phyloP scores from a whole-genome alignment of 2,113 vertebrate genomes.

The Stegastes partitus region DNA sequence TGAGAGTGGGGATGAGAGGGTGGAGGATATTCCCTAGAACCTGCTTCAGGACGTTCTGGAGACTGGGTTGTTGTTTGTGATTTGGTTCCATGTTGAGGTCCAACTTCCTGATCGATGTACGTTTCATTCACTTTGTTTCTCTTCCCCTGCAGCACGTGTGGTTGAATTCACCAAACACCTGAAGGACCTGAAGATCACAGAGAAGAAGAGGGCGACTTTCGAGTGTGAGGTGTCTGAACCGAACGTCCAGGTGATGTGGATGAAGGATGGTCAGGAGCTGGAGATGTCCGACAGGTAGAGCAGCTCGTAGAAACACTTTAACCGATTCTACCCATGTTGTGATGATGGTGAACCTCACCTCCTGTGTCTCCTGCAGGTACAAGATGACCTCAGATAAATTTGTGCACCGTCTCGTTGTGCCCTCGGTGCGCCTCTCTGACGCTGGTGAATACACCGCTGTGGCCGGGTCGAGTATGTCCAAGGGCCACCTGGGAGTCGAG shows the following conservation, averaged over 20 bases:
- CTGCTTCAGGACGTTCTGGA: background rate
- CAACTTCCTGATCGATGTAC: too few relatives aligned
- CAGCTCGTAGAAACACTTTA: constrained; percentile 4
- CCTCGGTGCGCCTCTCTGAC: constrained; percentile 91
- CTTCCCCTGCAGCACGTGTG: constrained; percentile 88
- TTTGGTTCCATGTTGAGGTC: too few relatives aligned
- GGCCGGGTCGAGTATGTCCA: constrained; percentile 94
- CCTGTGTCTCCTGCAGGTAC: constrained; percentile 80
- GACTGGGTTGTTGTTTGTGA: too few relatives aligned
- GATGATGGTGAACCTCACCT: background rate
- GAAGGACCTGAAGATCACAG: constrained; percentile 95
- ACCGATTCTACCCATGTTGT: background rate
- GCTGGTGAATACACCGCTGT: constrained; percentile 93
- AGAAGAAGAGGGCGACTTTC: constrained; percentile 96
- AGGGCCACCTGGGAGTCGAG: constrained; percentile 89
- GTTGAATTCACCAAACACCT: constrained; percentile 96
- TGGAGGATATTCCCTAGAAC: too few relatives aligned
- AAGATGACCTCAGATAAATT: constrained; percentile 91
- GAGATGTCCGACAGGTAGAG: constrained; percentile 89
- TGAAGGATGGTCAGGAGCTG: constrained; percentile 95
- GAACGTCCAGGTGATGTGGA: constrained; percentile 94
- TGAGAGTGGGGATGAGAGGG: too few relatives aligned
- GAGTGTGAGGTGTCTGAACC: constrained; percentile 97
- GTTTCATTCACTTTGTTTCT: background rate
- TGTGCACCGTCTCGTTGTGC: constrained; percentile 91